These are phyloP conservation scores for Xanthia togata DNA, from an alignment of 2,888 invertebrate genomes.

Conservation along the genomic window DNA sequence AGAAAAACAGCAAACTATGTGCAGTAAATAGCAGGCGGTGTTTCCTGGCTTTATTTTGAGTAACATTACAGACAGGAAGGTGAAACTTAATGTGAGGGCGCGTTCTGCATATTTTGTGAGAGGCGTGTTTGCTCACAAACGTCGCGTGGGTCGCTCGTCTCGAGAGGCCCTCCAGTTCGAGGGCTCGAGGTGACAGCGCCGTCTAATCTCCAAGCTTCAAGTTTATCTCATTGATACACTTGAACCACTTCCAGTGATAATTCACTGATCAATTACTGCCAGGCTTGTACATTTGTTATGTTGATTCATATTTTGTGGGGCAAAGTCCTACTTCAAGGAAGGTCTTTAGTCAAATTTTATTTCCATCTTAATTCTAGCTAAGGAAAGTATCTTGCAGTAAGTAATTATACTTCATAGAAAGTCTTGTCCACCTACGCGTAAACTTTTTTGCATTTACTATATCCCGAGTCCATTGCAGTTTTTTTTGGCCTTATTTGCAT, in stretches of 20 bases:
- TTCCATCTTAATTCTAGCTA: neutral
- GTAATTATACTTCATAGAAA: neutral
- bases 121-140: conserved; percentile 84
- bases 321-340: neutral
- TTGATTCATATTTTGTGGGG: conserved; percentile 38
- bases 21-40: conserved; percentile 38
- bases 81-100: conserved; percentile 70
- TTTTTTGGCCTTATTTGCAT: neutral
- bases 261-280: conserved; percentile 70
- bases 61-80: conserved; percentile 65
- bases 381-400: neutral
- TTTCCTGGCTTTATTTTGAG: conserved; percentile 58
- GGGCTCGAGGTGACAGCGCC: conserved; percentile 84
- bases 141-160: conserved; percentile 81
- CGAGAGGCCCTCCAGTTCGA: conserved; percentile 80
- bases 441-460: neutral
- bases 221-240: conserved; percentile 79
- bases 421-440: neutral
- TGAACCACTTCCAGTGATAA: conserved; percentile 68
- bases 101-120: conserved; percentile 83
- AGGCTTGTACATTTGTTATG: conserved; percentile 44
- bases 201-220: conserved; percentile 84
- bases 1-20: conserved; percentile 47
- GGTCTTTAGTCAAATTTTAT: neutral
- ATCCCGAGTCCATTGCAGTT: neutral